Base-by-base conservation (phyloP, 2,113 vertebrate genomes). In the Numida meleagris region DNA sequence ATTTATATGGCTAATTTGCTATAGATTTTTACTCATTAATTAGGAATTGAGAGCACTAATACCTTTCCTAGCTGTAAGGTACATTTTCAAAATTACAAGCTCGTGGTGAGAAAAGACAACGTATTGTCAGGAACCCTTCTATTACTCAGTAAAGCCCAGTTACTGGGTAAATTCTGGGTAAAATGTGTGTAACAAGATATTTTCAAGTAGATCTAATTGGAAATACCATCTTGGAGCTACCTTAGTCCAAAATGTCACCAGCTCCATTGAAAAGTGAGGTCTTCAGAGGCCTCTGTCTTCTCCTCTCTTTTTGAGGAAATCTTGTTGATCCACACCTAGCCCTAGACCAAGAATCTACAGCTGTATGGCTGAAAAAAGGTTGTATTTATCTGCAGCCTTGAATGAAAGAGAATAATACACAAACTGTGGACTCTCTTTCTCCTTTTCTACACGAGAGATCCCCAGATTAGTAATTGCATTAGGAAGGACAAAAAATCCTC, bases 21-120 rank as follows among this genome's bases (percentile, higher is more conserved):
- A 92, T 95, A 93, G 92, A 96, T 92, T 94, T 96, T 96, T 96
- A 68, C 70, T 96, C 76, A 51, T 94, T 95, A 94, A 95, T 95
- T 96, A 95, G 95, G 96, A 96, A 93, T 65, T 90, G 88, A 96
- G 92, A 94, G 51, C 70, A 78, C 83, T 94, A 95, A 94, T 95
- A 93, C 65, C 92, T 93, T 96, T 94, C 66, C 46, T 90, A 92
- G 65, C 73, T 2, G 7, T 40, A 36, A 48, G 92, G 94, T 74
- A 65, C 51, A 48, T 75, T 93, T 86, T 92, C 80, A 82, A 73
- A 93, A 75, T 57, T 67, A 75, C 43, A 92, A 78, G 33, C 46
- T 71, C 66, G 42, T 42, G 23, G 33, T 14, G 6, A 5, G 38
- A 19, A 50, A 86, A 53, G 51, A 71, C 4, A 73, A 77, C 13